Evolutionary conservation across 2,888 invertebrate species (phyloP).

Genomic region (Pycnomerus fuliginosus): DNA sequence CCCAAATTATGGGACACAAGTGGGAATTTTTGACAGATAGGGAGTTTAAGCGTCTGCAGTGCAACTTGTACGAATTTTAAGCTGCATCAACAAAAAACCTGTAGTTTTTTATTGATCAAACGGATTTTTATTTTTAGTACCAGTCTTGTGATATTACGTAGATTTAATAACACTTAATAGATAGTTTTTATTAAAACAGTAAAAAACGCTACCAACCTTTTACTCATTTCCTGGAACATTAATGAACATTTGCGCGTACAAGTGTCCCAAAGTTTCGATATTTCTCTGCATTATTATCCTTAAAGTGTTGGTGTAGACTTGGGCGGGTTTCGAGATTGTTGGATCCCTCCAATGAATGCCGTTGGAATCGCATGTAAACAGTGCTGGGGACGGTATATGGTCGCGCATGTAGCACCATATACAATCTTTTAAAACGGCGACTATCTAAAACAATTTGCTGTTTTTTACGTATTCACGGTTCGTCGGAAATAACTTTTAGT

Average conservation of each 20-base stretch:
- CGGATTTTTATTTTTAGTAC: constrained; percentile 2
- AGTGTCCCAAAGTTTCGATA: constrained; percentile 71
- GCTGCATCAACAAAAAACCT: constrained; percentile 1
- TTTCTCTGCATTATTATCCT: constrained; percentile 78
- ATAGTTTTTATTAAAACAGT: too few relatives aligned
- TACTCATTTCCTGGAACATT: constrained; percentile 44
- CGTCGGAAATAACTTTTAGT: too few relatives aligned
- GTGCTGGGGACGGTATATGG: constrained; percentile 81
- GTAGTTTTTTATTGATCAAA: not conserved
- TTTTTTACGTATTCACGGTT: too few relatives aligned
- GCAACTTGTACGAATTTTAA: constrained; percentile 44
- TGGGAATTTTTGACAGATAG: constrained; percentile 70
- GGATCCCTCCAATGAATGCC: constrained; percentile 79
- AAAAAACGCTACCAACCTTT: constrained; percentile 2
- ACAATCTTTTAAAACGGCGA: constrained; percentile 77
- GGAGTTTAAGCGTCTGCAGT: constrained; percentile 58
- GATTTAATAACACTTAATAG: too few relatives aligned
- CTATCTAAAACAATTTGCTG: constrained; percentile 64
- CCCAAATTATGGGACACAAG: constrained; percentile 63
- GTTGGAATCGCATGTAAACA: constrained; percentile 69
- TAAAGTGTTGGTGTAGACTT: constrained; percentile 77
- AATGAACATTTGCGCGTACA: constrained; percentile 74
- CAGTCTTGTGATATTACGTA: constrained; percentile 2
- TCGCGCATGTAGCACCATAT: constrained; percentile 90
- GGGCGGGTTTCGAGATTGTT: constrained; percentile 66